Base-by-base conservation (phyloP, 2,113 vertebrate genomes). In the Philantomba maxwellii region DNA sequence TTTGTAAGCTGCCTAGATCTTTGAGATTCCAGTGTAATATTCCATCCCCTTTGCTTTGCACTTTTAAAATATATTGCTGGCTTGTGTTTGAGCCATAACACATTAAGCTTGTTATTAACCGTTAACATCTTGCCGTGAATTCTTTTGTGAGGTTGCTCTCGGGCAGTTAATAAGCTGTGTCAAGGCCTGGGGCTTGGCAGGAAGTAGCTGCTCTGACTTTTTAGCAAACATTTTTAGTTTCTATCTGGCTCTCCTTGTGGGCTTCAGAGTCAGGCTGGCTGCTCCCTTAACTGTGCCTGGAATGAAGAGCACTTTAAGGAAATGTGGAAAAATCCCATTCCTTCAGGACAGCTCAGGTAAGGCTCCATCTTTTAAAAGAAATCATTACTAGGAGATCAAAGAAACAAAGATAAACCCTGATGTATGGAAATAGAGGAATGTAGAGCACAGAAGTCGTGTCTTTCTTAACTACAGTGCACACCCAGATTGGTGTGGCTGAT, bases 41-140 rank as follows among this genome's bases (percentile, higher is more conserved):
- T 78, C 51, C n/a, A 73, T 92, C 5, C 8, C 39, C 62, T 94
- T 36, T 70, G 26, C 28, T 94, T 93, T 64, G 14, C 10, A 58
- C 10, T 95, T 93, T 88, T 83, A 92, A 93, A 87, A 92, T 45
- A 17, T 33, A 66, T 90, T 51, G 11, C 12, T 94, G 64, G 28
- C 81, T 78, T 84, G 15, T 33, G 33, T 90, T 49, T 62, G 89
- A 93, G 58, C 6, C 25, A 2, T 73, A 84, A 49, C 53, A 92
- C 39, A 53, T 88, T 90, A 85, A 93, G 39, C 5, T 82, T 39
- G 33, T 86, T 95, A 53, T 82, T 93, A 96, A 73, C 96, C 55
- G 89, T 90, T 96, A 95, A 88, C 57, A 49, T 19, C 17, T 77
- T 30, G 19, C 80, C 86, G 14, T 86, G 77, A 78, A 70, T 92